Conservation (phyloP, 2,888 invertebrate genomes). For the Marasmarcha lunaedactyla region DNA sequence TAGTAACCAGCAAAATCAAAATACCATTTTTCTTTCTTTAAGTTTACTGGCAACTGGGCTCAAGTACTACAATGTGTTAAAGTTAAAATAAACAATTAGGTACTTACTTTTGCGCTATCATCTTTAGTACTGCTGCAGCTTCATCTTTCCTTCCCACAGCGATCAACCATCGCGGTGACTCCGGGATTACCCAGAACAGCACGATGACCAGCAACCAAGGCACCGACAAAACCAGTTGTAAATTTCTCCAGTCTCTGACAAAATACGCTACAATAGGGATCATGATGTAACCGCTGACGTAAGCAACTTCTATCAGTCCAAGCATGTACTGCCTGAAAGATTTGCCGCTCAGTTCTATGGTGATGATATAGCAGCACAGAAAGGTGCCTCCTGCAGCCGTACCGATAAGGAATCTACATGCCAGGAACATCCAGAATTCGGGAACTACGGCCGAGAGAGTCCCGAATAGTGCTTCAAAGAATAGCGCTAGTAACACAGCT, state of each 20-base stretch:
- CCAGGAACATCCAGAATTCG: slow-evolving; percentile 64
- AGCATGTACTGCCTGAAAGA: slow-evolving; percentile 52
- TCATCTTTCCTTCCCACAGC: slow-evolving; percentile 70
- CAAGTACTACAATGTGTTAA: too few relatives aligned
- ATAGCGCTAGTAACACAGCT: slow-evolving; percentile 52
- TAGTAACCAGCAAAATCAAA: too few relatives aligned
- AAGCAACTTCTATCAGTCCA: slow-evolving; percentile 25
- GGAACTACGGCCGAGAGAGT: slow-evolving; percentile 43
- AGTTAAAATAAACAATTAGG: too few relatives aligned
- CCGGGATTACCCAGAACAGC: slow-evolving; percentile 75
- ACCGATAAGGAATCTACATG: slow-evolving; percentile 65
- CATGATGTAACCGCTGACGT: slow-evolving; percentile 11
- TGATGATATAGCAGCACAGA: slow-evolving; percentile 67
- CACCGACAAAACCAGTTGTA: slow-evolving; percentile 59
- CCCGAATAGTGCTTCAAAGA: slow-evolving; percentile 61
- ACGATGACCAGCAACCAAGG: slow-evolving; percentile 54
- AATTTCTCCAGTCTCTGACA: slow-evolving; percentile 60
- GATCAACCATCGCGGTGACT: slow-evolving; percentile 80
- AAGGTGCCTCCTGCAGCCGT: slow-evolving; percentile 71
- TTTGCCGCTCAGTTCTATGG: slow-evolving; percentile 65
- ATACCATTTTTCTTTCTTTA: too few relatives aligned
- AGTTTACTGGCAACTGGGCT: too few relatives aligned
- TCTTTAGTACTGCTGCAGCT: slow-evolving; percentile 67
- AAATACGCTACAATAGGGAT: slow-evolving; percentile 61
- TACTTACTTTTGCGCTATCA: slow-evolving; percentile 55